Evolutionary conservation across 2,797 vertebrate genomes (phyloP).

Genomic region (Oreonectes daqikongensis): DNA sequence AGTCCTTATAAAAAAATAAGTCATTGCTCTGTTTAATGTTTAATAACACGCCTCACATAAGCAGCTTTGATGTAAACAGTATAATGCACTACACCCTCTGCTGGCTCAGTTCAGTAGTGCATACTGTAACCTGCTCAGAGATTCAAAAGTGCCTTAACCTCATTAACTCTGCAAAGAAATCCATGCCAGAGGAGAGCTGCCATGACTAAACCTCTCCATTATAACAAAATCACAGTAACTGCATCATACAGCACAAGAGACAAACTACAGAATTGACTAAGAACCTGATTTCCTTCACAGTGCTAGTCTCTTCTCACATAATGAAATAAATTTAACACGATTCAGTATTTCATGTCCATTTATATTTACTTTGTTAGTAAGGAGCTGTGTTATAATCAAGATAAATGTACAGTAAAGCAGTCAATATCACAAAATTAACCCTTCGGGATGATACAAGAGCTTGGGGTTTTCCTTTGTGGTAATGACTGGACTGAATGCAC

Average conservation of each 20-base stretch:
- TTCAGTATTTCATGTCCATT: not conserved
- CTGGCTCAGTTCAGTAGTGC: slow-evolving; percentile 10
- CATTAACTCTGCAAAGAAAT: not conserved
- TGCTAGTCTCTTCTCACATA: not conserved
- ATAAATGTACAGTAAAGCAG: not conserved
- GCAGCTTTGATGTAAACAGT: not conserved
- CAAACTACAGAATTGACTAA: not conserved
- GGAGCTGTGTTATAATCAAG: not conserved
- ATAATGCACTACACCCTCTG: slow-evolving; percentile 29
- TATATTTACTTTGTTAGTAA: not conserved
- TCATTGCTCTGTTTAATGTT: too few relatives aligned
- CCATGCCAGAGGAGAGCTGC: not conserved
- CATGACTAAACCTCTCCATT: not conserved
- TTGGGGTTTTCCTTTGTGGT: not conserved
- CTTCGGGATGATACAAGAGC: not conserved
- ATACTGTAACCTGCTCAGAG: not conserved
- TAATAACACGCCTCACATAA: not conserved
- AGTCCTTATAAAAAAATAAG: not conserved
- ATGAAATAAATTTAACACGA: not conserved
- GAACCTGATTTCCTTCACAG: too few relatives aligned
- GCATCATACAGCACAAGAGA: not conserved
- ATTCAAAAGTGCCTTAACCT: not conserved
- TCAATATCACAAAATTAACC: not conserved
- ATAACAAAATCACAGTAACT: not conserved
- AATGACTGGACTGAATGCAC: not conserved